These are phyloP conservation scores for Hyaena hyaena DNA, from an alignment of 2,113 vertebrate species.

Conservation along the genomic window DNA sequence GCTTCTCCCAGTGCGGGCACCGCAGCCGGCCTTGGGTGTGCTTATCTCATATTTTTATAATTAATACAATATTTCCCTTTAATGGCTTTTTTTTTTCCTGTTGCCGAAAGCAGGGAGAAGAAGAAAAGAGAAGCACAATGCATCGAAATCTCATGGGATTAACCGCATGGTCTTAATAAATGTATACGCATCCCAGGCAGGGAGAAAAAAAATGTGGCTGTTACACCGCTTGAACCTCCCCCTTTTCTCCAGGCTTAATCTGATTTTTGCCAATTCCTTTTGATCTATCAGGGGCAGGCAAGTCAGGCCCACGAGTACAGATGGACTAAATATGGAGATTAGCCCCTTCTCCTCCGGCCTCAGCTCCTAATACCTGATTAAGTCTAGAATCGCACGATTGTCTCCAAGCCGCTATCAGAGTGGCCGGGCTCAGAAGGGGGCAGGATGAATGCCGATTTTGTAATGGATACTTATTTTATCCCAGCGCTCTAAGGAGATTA, in stretches of 20 bases:
- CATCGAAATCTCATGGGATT: conserved; percentile 83
- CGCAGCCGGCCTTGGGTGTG: accelerated
- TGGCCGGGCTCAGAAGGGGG: conserved; percentile 90
- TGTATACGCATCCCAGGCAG: conserved; percentile 82
- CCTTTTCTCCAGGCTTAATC: conserved; percentile 92
- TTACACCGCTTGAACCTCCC: conserved; percentile 83
- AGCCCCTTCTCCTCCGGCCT: conserved; percentile 94
- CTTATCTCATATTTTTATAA: neutral
- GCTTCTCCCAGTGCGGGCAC: accelerated
- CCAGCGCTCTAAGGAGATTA: conserved; percentile 99
- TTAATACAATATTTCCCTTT: conserved; percentile 45
- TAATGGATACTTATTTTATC: conserved; percentile 99
- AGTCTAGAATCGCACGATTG: conserved; percentile 95
- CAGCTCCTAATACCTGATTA: conserved; percentile 99
- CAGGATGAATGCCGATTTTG: conserved; percentile 96
- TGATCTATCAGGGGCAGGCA: conserved; percentile 93
- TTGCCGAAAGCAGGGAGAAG: conserved; percentile 39
- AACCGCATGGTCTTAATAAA: conserved; percentile 83
- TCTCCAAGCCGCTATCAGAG: conserved; percentile 94
- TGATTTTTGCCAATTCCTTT: conserved; percentile 95
- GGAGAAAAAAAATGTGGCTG: conserved; percentile 88
- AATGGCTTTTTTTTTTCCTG: conserved; percentile 58
- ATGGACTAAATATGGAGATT: conserved; percentile 99
- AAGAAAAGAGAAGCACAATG: conserved; percentile 75
- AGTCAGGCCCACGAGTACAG: conserved; percentile 93